A percentile compares a stretch with the other conserved stretches of the same genome.
These are phyloP conservation scores for Drosophila anomalipes DNA, from an alignment of 2,888 invertebrate genomes.

Conservation along the genomic window DNA sequence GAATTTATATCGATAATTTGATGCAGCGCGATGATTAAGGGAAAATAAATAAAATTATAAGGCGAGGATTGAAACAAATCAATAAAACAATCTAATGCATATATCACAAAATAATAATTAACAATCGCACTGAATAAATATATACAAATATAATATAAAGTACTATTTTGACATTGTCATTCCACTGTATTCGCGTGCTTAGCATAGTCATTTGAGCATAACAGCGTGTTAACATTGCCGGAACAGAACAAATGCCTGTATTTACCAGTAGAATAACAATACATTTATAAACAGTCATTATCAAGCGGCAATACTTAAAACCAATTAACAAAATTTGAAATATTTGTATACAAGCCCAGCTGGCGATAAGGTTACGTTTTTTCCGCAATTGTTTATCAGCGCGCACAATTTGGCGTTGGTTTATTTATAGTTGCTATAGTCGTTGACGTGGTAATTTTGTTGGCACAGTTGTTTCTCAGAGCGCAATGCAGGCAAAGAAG, in stretches of 20 bases:
- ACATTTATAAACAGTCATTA: neutral
- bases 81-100: neutral
- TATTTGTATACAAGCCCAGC: neutral
- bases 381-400: conserved; percentile 32
- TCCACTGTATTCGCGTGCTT: neutral
- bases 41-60: neutral
- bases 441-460: conserved; percentile 49
- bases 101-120: neutral
- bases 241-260: conserved; percentile 1
- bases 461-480: conserved; percentile 8
- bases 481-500: conserved; percentile 34
- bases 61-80: neutral
- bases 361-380: conserved; percentile 8
- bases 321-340: neutral
- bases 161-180: neutral
- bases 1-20: conserved; percentile 8
- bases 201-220: conserved; percentile 19
- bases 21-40: neutral
- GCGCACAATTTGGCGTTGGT: conserved; percentile 6
- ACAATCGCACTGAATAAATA: neutral
- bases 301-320: neutral
- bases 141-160: too few relatives aligned
- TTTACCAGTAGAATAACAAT: conserved; percentile 1
- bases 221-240: conserved; percentile 12
- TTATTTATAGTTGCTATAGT: conserved; percentile 32